Evolutionary conservation across 1,140 invertebrate species (phyloP).

Genomic region (Sitophilus oryzae): DNA sequence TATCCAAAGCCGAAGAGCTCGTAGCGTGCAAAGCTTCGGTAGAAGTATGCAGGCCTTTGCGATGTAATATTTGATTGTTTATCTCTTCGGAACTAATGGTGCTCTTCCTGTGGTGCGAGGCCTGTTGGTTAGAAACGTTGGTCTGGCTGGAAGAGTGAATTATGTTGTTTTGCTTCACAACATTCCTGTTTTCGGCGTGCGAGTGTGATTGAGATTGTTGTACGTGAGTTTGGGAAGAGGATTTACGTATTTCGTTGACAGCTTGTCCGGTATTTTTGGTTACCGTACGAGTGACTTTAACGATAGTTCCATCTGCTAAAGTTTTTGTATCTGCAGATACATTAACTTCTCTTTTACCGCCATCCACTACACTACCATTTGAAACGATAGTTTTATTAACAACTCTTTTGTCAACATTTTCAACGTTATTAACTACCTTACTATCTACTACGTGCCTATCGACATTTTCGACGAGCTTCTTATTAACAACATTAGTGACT

Average conservation of each 20-base stretch:
- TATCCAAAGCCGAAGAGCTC: constrained; percentile 69
- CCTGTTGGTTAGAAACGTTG: constrained; percentile 18
- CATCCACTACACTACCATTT: constrained; percentile 6
- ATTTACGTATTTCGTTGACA: constrained; percentile 32
- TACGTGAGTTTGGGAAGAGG: constrained; percentile 35
- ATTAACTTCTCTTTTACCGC: constrained; percentile 35
- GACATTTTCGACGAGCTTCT: not conserved
- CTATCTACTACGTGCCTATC: not conserved
- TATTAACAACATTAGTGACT: constrained; percentile 3
- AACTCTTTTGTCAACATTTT: constrained; percentile 12
- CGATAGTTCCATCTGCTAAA: constrained; percentile 49
- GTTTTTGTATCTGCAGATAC: constrained; percentile 44
- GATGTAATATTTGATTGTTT: constrained; percentile 68
- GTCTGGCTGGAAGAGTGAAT: constrained; percentile 25
- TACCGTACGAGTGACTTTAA: constrained; percentile 49
- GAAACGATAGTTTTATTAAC: not conserved
- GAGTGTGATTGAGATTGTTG: constrained; percentile 17
- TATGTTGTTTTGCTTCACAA: constrained; percentile 19
- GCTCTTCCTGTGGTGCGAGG: constrained; percentile 57
- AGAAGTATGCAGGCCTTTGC: constrained; percentile 56
- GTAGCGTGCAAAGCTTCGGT: constrained; percentile 46
- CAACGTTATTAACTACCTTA: not conserved
- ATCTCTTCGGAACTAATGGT: constrained; percentile 66
- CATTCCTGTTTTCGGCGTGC: constrained; percentile 23
- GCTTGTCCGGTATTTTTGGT: constrained; percentile 32